Evolutionary conservation across 2,888 invertebrate species (phyloP).

Genomic region (Homarus gammarus): DNA sequence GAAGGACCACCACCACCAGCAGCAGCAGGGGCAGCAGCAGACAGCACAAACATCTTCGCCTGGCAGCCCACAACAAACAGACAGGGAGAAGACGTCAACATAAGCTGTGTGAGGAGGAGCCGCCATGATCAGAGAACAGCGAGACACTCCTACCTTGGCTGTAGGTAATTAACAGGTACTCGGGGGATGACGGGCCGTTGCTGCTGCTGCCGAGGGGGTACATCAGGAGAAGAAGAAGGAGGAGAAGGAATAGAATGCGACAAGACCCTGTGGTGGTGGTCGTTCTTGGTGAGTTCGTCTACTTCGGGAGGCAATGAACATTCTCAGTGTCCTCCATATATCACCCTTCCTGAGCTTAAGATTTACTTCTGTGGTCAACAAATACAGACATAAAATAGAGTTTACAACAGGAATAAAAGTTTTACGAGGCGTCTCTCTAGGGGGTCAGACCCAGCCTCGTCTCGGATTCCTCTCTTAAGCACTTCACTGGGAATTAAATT

Average conservation of each 20-base stretch:
- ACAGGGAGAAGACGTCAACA: background rate
- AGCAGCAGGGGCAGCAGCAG: background rate
- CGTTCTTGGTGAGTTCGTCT: background rate
- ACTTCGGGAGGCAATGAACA: background rate
- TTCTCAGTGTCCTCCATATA: conserved; percentile 12
- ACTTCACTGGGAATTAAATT: conserved; percentile 8
- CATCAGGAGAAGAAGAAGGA: too few relatives aligned
- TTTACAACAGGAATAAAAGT: conserved; percentile 56
- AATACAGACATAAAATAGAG: conserved; percentile 50
- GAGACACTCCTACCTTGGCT: background rate
- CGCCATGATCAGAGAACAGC: background rate
- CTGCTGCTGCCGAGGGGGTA: too few relatives aligned
- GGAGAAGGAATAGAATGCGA: background rate
- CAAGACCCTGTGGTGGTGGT: conserved; percentile 21
- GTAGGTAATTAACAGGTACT: conserved; percentile 4
- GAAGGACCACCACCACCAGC: too few relatives aligned
- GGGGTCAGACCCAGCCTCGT: background rate
- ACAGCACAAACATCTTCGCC: background rate
- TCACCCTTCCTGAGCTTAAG: conserved; percentile 17
- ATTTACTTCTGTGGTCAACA: conserved; percentile 51
- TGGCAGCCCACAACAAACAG: background rate
- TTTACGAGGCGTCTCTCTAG: conserved; percentile 25
- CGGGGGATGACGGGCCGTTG: background rate
- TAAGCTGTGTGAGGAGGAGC: background rate
- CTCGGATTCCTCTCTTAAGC: conserved; percentile 7